These are phyloP conservation scores for Pithys albifrons DNA, from an alignment of 2,113 vertebrate species.

Conservation along the genomic window DNA sequence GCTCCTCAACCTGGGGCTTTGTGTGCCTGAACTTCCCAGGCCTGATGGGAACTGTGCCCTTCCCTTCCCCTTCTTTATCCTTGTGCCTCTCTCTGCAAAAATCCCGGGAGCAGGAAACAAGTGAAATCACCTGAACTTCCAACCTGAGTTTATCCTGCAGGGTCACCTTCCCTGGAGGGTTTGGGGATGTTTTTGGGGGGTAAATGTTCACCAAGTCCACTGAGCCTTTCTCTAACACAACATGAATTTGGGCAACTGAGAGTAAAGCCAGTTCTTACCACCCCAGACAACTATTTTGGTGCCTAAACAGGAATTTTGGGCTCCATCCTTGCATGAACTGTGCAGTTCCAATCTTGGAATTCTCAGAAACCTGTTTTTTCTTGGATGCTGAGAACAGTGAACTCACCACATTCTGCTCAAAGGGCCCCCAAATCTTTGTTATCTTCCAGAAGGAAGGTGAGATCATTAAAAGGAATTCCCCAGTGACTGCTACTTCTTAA, in stretches of 20 bases:
- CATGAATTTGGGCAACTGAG: neutral
- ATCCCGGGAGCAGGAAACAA: neutral
- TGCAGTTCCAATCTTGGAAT: neutral
- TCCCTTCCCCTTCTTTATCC: neutral
- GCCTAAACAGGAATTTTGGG: neutral
- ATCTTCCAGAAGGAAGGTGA: neutral
- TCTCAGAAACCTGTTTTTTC: too few relatives aligned
- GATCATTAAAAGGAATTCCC: conserved; percentile 13
- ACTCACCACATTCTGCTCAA: neutral
- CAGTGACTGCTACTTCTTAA: neutral
- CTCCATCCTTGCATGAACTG: neutral
- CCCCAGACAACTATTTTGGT: neutral
- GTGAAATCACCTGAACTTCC: neutral
- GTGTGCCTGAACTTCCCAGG: neutral
- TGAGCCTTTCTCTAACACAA: neutral
- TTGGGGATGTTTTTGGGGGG: neutral
- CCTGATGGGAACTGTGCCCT: neutral
- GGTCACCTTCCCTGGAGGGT: neutral
- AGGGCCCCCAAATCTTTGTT: neutral
- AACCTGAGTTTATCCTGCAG: neutral
- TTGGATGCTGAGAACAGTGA: neutral
- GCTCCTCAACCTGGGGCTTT: neutral
- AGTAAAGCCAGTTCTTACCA: neutral
- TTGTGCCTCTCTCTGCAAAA: neutral
- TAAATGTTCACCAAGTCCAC: neutral